Percentiles rank a stretch among this genome's conserved stretches.
Conservation (phyloP, 1,140 invertebrate species). For the Zaprionus africanus region DNA sequence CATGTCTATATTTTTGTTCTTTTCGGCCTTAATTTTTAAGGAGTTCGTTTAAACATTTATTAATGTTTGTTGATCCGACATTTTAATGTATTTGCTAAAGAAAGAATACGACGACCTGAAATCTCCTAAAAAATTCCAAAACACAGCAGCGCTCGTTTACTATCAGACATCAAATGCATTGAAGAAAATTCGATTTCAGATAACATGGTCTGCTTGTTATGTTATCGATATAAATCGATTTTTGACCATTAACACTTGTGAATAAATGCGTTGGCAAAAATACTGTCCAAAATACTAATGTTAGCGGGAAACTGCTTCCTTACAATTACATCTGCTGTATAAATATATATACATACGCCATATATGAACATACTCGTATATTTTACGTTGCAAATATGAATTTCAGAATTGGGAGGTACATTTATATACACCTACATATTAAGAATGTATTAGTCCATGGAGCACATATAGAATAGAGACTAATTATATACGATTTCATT, state of each 20-base stretch:
- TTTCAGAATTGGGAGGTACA: background rate
- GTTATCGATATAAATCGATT: background rate
- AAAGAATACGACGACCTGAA: conserved; percentile 6
- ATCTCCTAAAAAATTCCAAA: background rate
- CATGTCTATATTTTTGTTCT: background rate
- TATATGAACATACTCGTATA: too few species aligned
- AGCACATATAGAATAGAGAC: too few species aligned
- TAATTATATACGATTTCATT: background rate
- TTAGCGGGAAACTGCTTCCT: background rate
- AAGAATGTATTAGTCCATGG: too few species aligned
- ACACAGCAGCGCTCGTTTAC: background rate
- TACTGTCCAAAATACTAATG: background rate
- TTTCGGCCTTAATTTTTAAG: conserved; percentile 3
- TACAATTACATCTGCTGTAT: background rate
- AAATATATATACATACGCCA: background rate
- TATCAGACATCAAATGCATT: background rate
- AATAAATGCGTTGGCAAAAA: background rate
- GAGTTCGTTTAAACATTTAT: conserved; percentile 21
- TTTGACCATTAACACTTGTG: background rate
- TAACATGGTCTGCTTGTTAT: background rate
- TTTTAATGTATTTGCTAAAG: conserved; percentile 39
- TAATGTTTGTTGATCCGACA: conserved; percentile 41
- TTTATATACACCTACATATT: too few species aligned
- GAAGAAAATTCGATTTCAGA: background rate
- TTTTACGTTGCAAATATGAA: too few species aligned